Base-by-base conservation (phyloP, 2,797 vertebrate species). In the Takifugu ocellatus region DNA sequence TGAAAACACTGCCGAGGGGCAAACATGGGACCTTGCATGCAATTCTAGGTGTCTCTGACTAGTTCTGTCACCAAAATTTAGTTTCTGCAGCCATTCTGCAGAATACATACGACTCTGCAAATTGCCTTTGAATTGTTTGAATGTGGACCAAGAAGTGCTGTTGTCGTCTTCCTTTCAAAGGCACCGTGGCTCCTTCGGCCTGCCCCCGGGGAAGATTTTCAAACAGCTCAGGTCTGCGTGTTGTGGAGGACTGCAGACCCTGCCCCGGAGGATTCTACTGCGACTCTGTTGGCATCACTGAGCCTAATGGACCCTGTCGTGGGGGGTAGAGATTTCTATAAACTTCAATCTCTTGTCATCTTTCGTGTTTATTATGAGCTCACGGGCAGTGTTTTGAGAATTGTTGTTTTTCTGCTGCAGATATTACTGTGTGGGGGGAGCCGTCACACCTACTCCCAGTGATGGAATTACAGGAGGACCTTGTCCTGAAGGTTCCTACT, bases 141-240 rank as follows among this genome's bases (percentile, higher is more conserved):
- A 39, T 39, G 36, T 39, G 36, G 33, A n/a, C 17, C 17, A 46
- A 5, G 6, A 44, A 11, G 25, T 16, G 14, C 54, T 59, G 56
- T 61, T 14, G 59, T 14, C 24, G 45, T 31, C 25, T 21, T 25
- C 9, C 3, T 42, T 25, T 57, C 4, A 51, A 48, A 98, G 96
- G 94, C 49, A 78, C 91, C 21, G 63, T 51, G 0, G 67, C 67
- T 25, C 94, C 95, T 0, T 1, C 83, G 36, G 74, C 59, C 2
- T 98, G 95, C 66, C 93, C 92, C 12, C 44, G 73, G 59, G 95
- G 95, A 59, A 94, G 90, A 0, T 95, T 92, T 93, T 90, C 93
- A 16, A 88, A 86, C 71, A 79, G 54, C 9, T 90, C 89, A 60
- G 94, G 93, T 16, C 73, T 87, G 7, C 77, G 53, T 39, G 82